Conservation (phyloP, 1,140 invertebrate species). For the Drosophila kikkawai region DNA sequence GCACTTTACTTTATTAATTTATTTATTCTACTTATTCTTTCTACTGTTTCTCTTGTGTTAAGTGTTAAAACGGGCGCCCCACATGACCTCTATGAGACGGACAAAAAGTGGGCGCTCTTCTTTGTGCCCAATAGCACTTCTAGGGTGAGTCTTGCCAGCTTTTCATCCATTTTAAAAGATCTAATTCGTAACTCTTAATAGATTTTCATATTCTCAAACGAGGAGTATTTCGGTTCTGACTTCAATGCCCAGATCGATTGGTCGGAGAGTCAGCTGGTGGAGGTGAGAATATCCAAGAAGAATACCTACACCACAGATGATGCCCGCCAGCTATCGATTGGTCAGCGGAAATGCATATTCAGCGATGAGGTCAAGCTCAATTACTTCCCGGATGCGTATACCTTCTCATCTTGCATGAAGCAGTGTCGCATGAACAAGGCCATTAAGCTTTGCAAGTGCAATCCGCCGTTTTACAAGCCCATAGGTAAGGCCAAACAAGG, state of each 20-base stretch:
- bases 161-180: too few relatives aligned
- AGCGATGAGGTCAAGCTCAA: constrained; percentile 87
- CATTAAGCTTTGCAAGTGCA: constrained; percentile 87
- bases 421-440: constrained; percentile 89
- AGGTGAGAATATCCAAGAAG: constrained; percentile 89
- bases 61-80: constrained; percentile 66
- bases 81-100: constrained; percentile 83
- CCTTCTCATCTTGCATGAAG: constrained; percentile 89
- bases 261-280: constrained; percentile 87
- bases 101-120: constrained; percentile 83
- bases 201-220: constrained; percentile 88
- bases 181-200: constrained; percentile 3
- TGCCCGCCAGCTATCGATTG: constrained; percentile 88
- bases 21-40: background rate
- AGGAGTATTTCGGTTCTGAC: constrained; percentile 89
- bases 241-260: constrained; percentile 89
- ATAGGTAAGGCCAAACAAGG: constrained; percentile 78
- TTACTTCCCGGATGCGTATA: constrained; percentile 87
- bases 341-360: constrained; percentile 89
- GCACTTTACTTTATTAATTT: too few relatives aligned
- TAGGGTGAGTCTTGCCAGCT: constrained; percentile 36
- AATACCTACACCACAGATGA: constrained; percentile 90
- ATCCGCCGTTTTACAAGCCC: constrained; percentile 88
- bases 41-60: background rate
- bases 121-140: constrained; percentile 77